Evolutionary conservation across 1,140 invertebrate genomes (phyloP).

Genomic region (Argopecten irradians): DNA sequence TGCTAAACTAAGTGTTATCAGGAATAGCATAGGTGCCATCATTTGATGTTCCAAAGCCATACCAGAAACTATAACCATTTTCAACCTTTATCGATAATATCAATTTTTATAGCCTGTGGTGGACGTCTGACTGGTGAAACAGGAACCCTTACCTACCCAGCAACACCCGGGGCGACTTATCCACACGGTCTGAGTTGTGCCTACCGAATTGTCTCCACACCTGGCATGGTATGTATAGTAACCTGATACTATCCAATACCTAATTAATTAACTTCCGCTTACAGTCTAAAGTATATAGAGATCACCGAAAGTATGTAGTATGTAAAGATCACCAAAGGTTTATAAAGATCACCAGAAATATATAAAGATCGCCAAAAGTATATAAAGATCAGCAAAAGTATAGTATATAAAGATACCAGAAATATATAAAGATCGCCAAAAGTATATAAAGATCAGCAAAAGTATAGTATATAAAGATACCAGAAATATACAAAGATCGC

Average conservation of each 20-base stretch:
- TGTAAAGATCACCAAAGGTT: too few species aligned
- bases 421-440: background rate
- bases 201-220: conserved; percentile 65
- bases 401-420: background rate
- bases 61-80: too few species aligned
- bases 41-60: too few species aligned
- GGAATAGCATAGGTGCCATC: too few species aligned
- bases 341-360: background rate
- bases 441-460: background rate
- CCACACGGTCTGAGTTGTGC: conserved; percentile 70
- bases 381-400: background rate
- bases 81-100: background rate
- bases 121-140: conserved; percentile 60
- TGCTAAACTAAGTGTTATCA: too few species aligned
- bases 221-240: background rate
- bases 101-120: conserved; percentile 69
- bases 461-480: background rate
- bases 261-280: too few species aligned
- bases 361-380: background rate
- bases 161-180: conserved; percentile 58
- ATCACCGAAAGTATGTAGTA: too few species aligned
- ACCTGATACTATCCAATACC: too few species aligned
- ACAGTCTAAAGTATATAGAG: too few species aligned
- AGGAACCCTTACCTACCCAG: conserved; percentile 67
- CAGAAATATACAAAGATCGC: background rate